phyloP scores from a whole-genome alignment of 2,113 vertebrate genomes.

The Zosterops lateralis region DNA sequence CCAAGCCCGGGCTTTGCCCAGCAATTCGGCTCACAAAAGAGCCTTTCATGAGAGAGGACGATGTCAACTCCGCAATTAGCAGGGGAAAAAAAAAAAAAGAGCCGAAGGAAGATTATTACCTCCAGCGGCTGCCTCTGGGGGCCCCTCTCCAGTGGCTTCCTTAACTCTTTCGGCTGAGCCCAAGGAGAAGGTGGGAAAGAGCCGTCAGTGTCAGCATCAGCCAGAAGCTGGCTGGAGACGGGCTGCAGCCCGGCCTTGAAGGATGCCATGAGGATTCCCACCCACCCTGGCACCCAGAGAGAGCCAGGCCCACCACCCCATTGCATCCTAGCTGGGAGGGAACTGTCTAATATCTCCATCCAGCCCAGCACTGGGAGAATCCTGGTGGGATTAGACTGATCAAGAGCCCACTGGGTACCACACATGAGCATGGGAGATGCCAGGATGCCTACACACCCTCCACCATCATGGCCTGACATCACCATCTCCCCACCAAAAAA shows the following conservation, averaged over 20 bases:
- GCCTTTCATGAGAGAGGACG: constrained; percentile 59
- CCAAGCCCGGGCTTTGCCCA: constrained; percentile 23
- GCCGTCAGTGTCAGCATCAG: neutral
- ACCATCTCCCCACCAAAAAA: neutral
- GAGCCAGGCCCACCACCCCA: neutral
- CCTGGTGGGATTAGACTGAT: neutral
- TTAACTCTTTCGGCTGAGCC: constrained; percentile 43
- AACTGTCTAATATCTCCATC: neutral
- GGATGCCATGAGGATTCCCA: accelerated
- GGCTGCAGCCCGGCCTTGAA: accelerated
- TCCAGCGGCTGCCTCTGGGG: neutral
- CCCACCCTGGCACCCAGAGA: neutral
- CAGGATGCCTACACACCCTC: too few relatives aligned
- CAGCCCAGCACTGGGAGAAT: neutral
- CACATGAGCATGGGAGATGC: accelerated
- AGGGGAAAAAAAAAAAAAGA: constrained; percentile 1
- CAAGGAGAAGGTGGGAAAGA: neutral
- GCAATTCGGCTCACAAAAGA: constrained; percentile 61
- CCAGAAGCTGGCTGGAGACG: accelerated
- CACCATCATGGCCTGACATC: neutral
- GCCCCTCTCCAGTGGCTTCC: neutral
- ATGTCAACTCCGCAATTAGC: constrained; percentile 59
- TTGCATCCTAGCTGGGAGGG: neutral
- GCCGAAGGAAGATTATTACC: constrained; percentile 59
- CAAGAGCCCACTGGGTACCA: neutral